These are phyloP conservation scores for Psococerastis gibbosa DNA, from an alignment of 2,888 invertebrate species.

Conservation along the genomic window DNA sequence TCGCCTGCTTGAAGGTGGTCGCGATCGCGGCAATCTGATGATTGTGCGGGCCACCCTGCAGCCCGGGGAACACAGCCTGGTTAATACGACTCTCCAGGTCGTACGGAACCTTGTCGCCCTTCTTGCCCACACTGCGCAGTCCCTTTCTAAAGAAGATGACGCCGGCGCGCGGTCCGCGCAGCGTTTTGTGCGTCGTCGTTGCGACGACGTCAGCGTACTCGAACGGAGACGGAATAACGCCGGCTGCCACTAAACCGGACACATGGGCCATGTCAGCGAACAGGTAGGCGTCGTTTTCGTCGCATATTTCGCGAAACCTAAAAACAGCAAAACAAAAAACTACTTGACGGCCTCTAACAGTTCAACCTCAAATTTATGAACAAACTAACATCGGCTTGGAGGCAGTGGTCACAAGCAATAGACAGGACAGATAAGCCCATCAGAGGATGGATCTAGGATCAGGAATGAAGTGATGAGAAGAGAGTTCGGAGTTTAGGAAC, in stretches of 20 bases:
- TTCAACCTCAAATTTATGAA: too few relatives aligned
- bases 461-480: too few relatives aligned
- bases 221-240: slow-evolving; percentile 76
- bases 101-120: slow-evolving; percentile 70
- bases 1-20: slow-evolving; percentile 80
- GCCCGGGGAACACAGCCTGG: slow-evolving; percentile 74
- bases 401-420: too few relatives aligned
- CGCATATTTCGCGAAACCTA: slow-evolving; percentile 61
- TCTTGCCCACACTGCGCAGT: slow-evolving; percentile 52
- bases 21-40: slow-evolving; percentile 92
- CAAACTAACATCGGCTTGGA: too few relatives aligned
- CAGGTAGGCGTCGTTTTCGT: slow-evolving; percentile 67
- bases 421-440: too few relatives aligned
- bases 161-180: slow-evolving; percentile 73
- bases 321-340: too few relatives aligned
- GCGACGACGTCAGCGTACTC: slow-evolving; percentile 81
- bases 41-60: slow-evolving; percentile 97
- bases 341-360: too few relatives aligned
- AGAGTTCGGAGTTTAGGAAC: too few relatives aligned
- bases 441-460: too few relatives aligned
- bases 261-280: slow-evolving; percentile 95
- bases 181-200: slow-evolving; percentile 89
- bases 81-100: slow-evolving; percentile 80
- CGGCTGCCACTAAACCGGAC: slow-evolving; percentile 79
- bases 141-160: slow-evolving; percentile 89